Evolutionary conservation across 2,113 vertebrate species (phyloP).

Genomic region (Prunella fulvescens): DNA sequence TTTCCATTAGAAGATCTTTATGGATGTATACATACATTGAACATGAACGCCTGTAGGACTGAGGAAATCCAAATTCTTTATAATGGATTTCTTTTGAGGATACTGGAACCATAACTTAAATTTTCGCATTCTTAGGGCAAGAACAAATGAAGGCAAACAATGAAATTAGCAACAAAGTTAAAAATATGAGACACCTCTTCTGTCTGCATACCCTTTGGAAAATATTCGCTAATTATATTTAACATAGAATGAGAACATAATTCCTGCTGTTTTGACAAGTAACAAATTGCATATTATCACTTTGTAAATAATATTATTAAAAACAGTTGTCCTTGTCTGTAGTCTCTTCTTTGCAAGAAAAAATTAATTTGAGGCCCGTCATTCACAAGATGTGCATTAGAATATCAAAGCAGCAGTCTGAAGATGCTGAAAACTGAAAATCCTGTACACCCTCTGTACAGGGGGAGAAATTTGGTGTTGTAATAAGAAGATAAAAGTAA

Average conservation of each 20-base stretch:
- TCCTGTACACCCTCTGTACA: neutral
- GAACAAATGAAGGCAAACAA: constrained; percentile 6
- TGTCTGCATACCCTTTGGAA: neutral
- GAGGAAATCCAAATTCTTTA: neutral
- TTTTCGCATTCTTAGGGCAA: neutral
- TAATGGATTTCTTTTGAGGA: neutral
- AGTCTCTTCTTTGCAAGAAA: constrained; percentile 55
- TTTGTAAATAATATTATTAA: constrained; percentile 70
- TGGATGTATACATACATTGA: neutral
- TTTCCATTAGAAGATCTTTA: neutral
- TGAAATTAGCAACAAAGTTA: neutral
- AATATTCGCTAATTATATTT: constrained; percentile 65
- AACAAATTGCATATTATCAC: constrained; percentile 69
- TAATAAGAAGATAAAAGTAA: constrained; percentile 52
- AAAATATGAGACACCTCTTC: neutral
- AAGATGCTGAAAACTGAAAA: constrained; percentile 15
- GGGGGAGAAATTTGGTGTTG: neutral
- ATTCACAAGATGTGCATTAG: constrained; percentile 54
- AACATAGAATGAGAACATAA: constrained; percentile 52
- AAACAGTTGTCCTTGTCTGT: constrained; percentile 62
- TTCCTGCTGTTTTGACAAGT: constrained; percentile 69
- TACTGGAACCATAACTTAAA: neutral
- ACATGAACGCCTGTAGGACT: neutral
- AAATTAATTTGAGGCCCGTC: constrained; percentile 66
- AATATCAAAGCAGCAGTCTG: constrained; percentile 58